Percentiles rank a stretch among this genome's conserved stretches.
phyloP scores from a whole-genome alignment of 1,140 invertebrate species.

The Ceratina australensis region DNA sequence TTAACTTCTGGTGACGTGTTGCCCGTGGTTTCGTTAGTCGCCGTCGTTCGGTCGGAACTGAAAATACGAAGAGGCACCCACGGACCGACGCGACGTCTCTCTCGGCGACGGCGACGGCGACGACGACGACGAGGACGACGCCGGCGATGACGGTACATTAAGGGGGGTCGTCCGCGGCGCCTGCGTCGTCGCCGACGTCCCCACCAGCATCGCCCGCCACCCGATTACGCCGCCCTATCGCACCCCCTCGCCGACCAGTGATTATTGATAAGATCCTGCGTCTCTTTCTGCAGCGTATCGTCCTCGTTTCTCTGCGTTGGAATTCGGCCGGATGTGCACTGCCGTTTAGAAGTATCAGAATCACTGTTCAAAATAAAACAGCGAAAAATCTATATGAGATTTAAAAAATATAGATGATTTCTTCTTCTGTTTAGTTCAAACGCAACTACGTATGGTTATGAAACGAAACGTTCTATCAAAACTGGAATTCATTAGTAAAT shows the following conservation, averaged over 20 bases:
- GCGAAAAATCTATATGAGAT: too few relatives aligned
- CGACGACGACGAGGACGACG: slow-evolving; percentile 53
- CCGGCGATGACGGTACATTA: slow-evolving; percentile 50
- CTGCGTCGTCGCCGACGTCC: slow-evolving; percentile 47
- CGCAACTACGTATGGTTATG: slow-evolving; percentile 24
- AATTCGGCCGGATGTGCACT: slow-evolving; percentile 11
- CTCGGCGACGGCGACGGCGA: slow-evolving; percentile 42
- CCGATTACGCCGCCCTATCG: slow-evolving; percentile 40
- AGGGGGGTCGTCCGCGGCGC: slow-evolving; percentile 46
- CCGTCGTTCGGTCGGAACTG: slow-evolving; percentile 62
- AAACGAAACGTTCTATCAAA: slow-evolving; percentile 1
- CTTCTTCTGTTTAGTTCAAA: not conserved
- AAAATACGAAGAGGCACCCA: slow-evolving; percentile 57
- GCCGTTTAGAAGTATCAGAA: too few relatives aligned
- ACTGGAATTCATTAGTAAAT: not conserved
- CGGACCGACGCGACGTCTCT: slow-evolving; percentile 64
- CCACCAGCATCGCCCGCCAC: slow-evolving; percentile 37
- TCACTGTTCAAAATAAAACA: too few relatives aligned
- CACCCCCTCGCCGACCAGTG: slow-evolving; percentile 41
- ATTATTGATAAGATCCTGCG: slow-evolving; percentile 61
- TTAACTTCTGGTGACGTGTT: slow-evolving; percentile 22
- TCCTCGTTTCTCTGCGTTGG: slow-evolving; percentile 40
- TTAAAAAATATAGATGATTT: too few relatives aligned
- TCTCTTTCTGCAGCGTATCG: slow-evolving; percentile 26
- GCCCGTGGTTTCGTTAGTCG: slow-evolving; percentile 54